Base-by-base conservation (phyloP, 2,888 invertebrate genomes). In the Diloba caeruleocephala region DNA sequence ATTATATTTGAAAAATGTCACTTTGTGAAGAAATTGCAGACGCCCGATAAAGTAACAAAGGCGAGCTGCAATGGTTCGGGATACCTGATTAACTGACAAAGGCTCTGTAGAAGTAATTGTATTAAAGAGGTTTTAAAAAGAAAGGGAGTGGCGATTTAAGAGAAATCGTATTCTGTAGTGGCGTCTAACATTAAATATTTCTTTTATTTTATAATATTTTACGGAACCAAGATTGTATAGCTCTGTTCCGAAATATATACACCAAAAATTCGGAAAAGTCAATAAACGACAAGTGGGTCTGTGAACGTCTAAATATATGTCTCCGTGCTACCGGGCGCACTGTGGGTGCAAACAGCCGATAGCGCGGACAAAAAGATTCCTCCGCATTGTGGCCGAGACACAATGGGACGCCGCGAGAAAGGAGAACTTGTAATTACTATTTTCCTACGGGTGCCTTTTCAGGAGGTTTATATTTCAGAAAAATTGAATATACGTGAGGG, bases 351-450 rank as follows among this genome's bases (percentile, higher is more conserved):
- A 88, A 87, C 87, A 77, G 79, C 84, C 88, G 93, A 92, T 92
- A 92, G 82, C 83, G 80, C 76, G 87, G 87, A 93, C 93, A 93
- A 92, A 93, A 92, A 93, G 92, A 89, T 91, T 91, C 91, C 89
- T 78, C 79, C 71, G 83, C 86, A 92, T 93, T 93, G 93, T 92
- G 85, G 74, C 55, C 67, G 61, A 56, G 60, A 78, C 85, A 93
- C 93, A 92, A 92, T 91, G 76, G 84, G 78, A 69, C 79, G 76
- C 81, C 73, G 70, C 79, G 78, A 79, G 87, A 84, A 83, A 83
- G 79, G 80, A 78, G 86, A 88, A 90, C 86, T 92, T 93, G 91
- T 92, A 93, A 93, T 93, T 93, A 93, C 92, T 90, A 90, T 90
- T 91, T 91, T 90, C 90, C 92, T 88, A 85, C 84, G 79, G 75